Base-by-base conservation (phyloP, 1,140 invertebrate species). In the Cotesia glomerata region DNA sequence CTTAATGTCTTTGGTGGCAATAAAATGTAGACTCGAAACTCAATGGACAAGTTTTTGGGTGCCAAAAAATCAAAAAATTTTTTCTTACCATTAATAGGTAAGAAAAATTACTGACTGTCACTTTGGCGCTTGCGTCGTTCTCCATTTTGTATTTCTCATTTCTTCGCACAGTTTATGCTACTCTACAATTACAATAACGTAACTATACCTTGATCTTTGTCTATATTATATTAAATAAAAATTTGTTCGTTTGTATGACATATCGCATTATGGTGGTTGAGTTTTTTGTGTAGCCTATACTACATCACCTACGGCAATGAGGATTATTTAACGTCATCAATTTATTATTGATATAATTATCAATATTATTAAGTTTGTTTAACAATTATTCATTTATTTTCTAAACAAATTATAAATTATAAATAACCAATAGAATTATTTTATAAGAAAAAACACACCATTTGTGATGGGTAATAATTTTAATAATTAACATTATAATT, bases 401-500 rank as follows among this genome's bases (percentile, higher is more conserved):
- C 5, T 26, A 9, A 8, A 26, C 13, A 54, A 13, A 5, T 54
- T 14, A 54, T n/a, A 8, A 54, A 54, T 54, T 11, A 54, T 14
- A 54, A n/a, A n/a, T 54, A 58, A 58, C 3, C 9, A 18, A 18
- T 58, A 8, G 16, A 8, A 11, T 26, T 26, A 18, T 32, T 18
- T 58, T 16, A n/a, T 54, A 54, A 11, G 11, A 54, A 45, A 45
- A 13, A 66, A n/a, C 26, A 58, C 56, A 58, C 56, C 2, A 58
- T 58, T 58, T 26, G 52, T 58, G 4, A 18, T 58, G 16, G 18
- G 7, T 35, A 11, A 49, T 9, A 4, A 18, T 14, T 34, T 54
- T 35, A 32, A 7, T 3, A 68, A 32, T 36, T 16, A 69, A 45
- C 26, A 18, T 4, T 52, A 71, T 26, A 79, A 79, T 84, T 84